Evolutionary conservation across 2,888 invertebrate species (phyloP).

Genomic region (Drosophila percnosoma): DNA sequence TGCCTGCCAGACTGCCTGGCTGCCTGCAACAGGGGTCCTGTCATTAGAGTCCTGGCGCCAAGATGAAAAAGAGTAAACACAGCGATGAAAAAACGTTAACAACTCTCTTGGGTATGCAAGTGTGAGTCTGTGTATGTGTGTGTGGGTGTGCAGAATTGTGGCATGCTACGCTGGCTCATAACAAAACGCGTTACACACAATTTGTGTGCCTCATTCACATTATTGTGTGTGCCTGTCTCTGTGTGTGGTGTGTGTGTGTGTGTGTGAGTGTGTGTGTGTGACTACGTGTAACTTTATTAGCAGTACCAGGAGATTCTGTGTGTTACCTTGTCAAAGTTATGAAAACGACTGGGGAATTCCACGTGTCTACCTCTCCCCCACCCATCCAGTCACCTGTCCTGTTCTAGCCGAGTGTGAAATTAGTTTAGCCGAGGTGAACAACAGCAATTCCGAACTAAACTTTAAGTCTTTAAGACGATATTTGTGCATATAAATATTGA

Average conservation of each 20-base stretch:
- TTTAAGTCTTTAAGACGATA: conserved; percentile 34
- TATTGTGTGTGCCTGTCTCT: not conserved
- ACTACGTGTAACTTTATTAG: conserved; percentile 70
- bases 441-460: conserved; percentile 2
- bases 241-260: not conserved
- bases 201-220: conserved; percentile 33
- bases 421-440: conserved; percentile 52
- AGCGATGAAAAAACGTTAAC: conserved; percentile 78
- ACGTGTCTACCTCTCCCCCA: not conserved
- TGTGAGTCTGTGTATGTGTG: not conserved
- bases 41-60: conserved; percentile 71
- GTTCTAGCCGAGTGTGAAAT: conserved; percentile 61
- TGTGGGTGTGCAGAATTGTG: conserved; percentile 1
- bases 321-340: conserved; percentile 80
- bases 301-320: conserved; percentile 47
- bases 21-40: conserved; percentile 53
- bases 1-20: conserved; percentile 2
- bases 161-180: conserved; percentile 39
- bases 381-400: conserved; percentile 11
- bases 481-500: not conserved
- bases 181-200: conserved; percentile 70
- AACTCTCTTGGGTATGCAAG: conserved; percentile 73
- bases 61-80: conserved; percentile 80
- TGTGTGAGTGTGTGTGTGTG: conserved; percentile 13
- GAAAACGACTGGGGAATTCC: conserved; percentile 63